Conservation (phyloP, 2,888 invertebrate species). For the Reticulitermes lucifugus region DNA sequence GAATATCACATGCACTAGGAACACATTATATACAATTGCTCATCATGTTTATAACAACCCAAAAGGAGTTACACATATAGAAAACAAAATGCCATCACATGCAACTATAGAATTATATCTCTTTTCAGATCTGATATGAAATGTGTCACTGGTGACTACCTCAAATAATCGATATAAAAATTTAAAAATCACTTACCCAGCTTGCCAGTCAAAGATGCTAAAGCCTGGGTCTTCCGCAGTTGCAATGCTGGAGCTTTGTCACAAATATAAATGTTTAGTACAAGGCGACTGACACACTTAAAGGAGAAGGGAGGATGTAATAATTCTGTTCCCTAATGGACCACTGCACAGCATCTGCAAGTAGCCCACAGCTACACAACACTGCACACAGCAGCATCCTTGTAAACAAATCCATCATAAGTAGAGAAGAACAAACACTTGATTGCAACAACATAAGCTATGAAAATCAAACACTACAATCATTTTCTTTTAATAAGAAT, state of each 20-base stretch:
- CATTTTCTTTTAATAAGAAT: not conserved
- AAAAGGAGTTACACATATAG: no score
- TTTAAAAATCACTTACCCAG: constrained; percentile 81
- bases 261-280: constrained; percentile 69
- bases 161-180: not conserved
- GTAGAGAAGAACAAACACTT: not conserved
- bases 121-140: not conserved
- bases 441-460: not conserved
- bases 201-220: constrained; percentile 90
- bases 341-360: constrained; percentile 41
- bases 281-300: constrained; percentile 44
- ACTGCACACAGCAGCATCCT: constrained; percentile 32
- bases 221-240: constrained; percentile 86
- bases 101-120: not conserved
- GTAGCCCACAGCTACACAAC: constrained; percentile 40
- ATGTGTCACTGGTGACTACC: not conserved
- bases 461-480: not conserved
- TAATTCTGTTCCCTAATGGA: constrained; percentile 37
- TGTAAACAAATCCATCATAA: constrained; percentile 40
- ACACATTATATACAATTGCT: not conserved
- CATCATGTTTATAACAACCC: not conserved
- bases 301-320: constrained; percentile 36
- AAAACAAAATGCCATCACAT: not conserved
- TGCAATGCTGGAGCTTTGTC: constrained; percentile 78
- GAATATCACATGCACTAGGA: no score